Percentiles rank a stretch among this genome's conserved stretches.
phyloP scores from a whole-genome alignment of 2,797 vertebrate species.

The Acestrorhynchus altus region DNA sequence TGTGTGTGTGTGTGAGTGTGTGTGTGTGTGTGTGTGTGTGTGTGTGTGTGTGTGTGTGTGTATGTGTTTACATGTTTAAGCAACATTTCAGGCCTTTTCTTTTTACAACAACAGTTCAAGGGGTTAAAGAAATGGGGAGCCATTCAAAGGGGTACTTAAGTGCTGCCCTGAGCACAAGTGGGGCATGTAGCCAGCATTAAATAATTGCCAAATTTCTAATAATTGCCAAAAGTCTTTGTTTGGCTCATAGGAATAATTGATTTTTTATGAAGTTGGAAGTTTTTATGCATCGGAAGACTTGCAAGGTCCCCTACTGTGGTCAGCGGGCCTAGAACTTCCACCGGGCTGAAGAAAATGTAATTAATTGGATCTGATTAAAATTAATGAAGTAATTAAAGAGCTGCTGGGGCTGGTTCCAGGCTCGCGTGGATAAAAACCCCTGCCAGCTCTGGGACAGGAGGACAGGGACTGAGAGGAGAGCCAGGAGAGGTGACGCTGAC shows the following conservation, averaged over 20 bases:
- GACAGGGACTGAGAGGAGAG: slow-evolving; percentile 39
- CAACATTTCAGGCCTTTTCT: neutral
- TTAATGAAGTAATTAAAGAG: slow-evolving; percentile 84
- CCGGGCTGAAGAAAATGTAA: slow-evolving; percentile 70
- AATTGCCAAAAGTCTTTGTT: slow-evolving; percentile 75
- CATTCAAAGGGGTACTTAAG: slow-evolving; percentile 36
- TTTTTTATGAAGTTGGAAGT: slow-evolving; percentile 64
- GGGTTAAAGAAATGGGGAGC: slow-evolving; percentile 7
- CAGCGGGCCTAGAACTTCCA: slow-evolving; percentile 61
- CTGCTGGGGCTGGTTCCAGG: slow-evolving; percentile 72
- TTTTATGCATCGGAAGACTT: slow-evolving; percentile 69
- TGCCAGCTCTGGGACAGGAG: slow-evolving; percentile 31
- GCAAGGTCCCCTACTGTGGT: slow-evolving; percentile 72
- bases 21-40: neutral
- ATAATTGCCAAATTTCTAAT: slow-evolving; percentile 74
- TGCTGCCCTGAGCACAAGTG: slow-evolving; percentile 68
- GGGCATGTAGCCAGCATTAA: slow-evolving; percentile 59
- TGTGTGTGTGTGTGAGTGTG: neutral
- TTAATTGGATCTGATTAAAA: slow-evolving; percentile 85
- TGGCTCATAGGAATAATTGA: slow-evolving; percentile 74
- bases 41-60: neutral
- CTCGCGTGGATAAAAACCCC: slow-evolving; percentile 55
- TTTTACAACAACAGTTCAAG: slow-evolving; percentile 5
- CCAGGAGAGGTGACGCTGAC: neutral
- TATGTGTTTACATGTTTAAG: neutral